These are phyloP conservation scores for Poeciliopsis infans DNA, from an alignment of 2,797 vertebrate species.

Conservation along the genomic window DNA sequence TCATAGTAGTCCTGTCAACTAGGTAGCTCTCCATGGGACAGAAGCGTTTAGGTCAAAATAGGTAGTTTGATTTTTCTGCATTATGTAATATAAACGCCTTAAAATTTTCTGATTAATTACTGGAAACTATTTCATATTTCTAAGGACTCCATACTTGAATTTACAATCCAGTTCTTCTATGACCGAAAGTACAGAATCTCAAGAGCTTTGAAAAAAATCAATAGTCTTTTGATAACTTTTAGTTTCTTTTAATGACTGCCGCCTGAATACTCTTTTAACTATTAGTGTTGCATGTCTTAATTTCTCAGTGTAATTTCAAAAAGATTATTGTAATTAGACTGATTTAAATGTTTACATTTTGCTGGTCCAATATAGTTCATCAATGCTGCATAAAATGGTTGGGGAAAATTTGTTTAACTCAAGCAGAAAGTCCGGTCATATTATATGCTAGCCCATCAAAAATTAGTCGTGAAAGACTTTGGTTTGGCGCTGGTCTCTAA, in stretches of 20 bases:
- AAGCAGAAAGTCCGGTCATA: slow-evolving; percentile 27
- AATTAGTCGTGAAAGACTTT: slow-evolving; percentile 19
- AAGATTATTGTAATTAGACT: not conserved
- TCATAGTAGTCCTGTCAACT: not conserved
- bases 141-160: not conserved
- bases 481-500: slow-evolving; percentile 23
- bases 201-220: not conserved
- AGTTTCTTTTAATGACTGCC: not conserved
- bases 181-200: not conserved
- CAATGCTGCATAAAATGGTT: not conserved
- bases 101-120: too few species aligned
- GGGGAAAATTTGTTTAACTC: not conserved
- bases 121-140: not conserved
- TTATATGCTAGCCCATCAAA: slow-evolving; percentile 36
- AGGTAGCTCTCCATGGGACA: too few species aligned
- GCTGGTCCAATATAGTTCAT: not conserved
- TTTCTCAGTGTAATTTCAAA: not conserved
- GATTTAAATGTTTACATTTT: not conserved
- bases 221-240: not conserved
- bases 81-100: too few species aligned
- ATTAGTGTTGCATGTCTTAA: not conserved
- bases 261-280: not conserved
- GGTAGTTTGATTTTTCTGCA: too few species aligned
- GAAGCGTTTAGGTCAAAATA: not conserved
- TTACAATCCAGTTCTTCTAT: not conserved